Percentiles rank a stretch among this genome's conserved stretches.
phyloP scores from a whole-genome alignment of 2,113 vertebrate species.

The Bothrops jararaca region DNA sequence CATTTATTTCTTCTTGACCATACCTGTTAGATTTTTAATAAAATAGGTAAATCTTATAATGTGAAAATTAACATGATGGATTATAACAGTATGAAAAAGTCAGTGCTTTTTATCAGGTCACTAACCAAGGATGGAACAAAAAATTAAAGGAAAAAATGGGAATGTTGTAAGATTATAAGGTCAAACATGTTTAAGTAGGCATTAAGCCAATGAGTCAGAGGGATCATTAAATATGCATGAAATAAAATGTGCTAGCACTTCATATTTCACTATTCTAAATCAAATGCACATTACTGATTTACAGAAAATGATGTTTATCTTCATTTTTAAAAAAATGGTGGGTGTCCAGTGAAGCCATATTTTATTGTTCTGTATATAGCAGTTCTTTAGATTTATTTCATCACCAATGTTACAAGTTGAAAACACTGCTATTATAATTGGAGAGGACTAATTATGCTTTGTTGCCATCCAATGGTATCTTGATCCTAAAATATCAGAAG shows the following conservation, averaged over 20 bases:
- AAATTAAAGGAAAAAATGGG: background rate
- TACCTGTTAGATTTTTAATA: background rate
- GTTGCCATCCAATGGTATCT: background rate
- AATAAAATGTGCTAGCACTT: slow-evolving; percentile 13
- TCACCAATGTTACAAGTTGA: background rate
- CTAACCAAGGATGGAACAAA: slow-evolving; percentile 14
- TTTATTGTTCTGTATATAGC: background rate
- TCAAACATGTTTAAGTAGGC: slow-evolving; percentile 16
- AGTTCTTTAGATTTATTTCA: background rate
- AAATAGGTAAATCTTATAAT: slow-evolving; percentile 10
- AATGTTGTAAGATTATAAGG: slow-evolving; percentile 8
- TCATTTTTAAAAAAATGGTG: background rate
- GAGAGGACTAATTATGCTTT: background rate
- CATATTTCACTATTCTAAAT: background rate
- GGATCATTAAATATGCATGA: slow-evolving; percentile 7
- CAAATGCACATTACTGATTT: slow-evolving; percentile 16
- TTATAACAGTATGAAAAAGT: slow-evolving; percentile 19
- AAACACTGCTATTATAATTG: background rate
- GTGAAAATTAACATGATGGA: slow-evolving; percentile 9
- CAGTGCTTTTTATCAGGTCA: slow-evolving; percentile 20
- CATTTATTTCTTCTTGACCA: background rate
- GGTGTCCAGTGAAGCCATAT: background rate
- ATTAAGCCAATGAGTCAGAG: slow-evolving; percentile 21
- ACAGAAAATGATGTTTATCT: background rate
- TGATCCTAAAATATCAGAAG: background rate